Evolutionary conservation across 2,113 vertebrate species (phyloP).

Genomic region (Scartelaos histophorus): DNA sequence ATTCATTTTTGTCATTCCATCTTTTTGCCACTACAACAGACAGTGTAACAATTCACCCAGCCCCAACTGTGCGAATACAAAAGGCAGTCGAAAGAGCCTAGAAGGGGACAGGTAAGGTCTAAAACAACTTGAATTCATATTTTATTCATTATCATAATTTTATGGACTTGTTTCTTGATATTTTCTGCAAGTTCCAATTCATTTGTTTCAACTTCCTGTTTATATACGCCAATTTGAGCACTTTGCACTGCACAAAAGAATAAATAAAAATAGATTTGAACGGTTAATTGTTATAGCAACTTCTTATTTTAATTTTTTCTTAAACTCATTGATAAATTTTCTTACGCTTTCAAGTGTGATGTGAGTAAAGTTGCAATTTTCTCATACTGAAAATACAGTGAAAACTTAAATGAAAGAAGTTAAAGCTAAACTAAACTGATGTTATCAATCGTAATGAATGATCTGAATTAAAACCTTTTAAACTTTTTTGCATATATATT

Average conservation of each 20-base stretch:
- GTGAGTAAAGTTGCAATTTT: too few relatives aligned
- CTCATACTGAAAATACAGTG: too few relatives aligned
- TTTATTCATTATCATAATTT: background rate
- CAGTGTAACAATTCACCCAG: conserved; percentile 88
- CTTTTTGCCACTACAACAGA: conserved; percentile 79
- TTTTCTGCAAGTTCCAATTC: too few relatives aligned
- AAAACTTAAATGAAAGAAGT: too few relatives aligned
- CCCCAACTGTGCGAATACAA: conserved; percentile 87
- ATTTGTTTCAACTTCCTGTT: background rate
- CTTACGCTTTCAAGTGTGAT: too few relatives aligned
- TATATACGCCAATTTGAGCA: background rate
- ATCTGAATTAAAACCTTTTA: background rate
- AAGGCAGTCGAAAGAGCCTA: conserved; percentile 85
- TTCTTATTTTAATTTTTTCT: too few relatives aligned
- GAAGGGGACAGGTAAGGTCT: conserved; percentile 89
- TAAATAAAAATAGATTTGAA: too few relatives aligned
- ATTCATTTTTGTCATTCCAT: conserved; percentile 48
- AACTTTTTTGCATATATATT: background rate
- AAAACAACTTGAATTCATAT: background rate
- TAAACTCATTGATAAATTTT: too few relatives aligned
- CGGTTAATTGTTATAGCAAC: too few relatives aligned
- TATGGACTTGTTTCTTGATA: too few relatives aligned
- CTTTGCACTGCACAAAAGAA: background rate
- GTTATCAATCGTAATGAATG: background rate
- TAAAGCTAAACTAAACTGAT: too few relatives aligned